These are phyloP conservation scores for Lepidochrysops patricia DNA, from an alignment of 2,888 invertebrate genomes.

Conservation along the genomic window DNA sequence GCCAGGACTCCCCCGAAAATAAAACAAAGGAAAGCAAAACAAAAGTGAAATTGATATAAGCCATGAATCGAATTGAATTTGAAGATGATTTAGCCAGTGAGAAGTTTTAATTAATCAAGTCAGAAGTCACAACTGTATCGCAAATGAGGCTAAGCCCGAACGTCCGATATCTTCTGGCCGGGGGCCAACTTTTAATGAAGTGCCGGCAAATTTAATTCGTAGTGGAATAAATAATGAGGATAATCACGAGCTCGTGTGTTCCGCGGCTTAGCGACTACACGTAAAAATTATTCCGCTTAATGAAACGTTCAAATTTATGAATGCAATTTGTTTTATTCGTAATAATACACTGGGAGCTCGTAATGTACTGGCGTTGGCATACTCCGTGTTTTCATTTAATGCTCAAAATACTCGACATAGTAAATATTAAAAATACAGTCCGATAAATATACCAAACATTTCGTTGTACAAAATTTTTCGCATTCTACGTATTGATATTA, in stretches of 20 bases:
- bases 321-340: slow-evolving; percentile 1
- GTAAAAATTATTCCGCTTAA: slow-evolving; percentile 10
- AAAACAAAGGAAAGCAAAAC: not conserved
- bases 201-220: slow-evolving; percentile 30
- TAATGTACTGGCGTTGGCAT: not conserved
- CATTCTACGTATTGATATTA: no score
- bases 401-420: not conserved
- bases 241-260: slow-evolving; percentile 32
- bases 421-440: no score
- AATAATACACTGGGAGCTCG: not conserved
- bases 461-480: no score
- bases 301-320: slow-evolving; percentile 7
- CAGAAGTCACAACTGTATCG: slow-evolving; percentile 29
- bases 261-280: not conserved
- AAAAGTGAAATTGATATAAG: not conserved
- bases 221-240: slow-evolving; percentile 46
- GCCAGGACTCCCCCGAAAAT: not conserved
- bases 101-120: slow-evolving; percentile 34
- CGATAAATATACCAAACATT: no score
- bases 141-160: slow-evolving; percentile 26
- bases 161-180: slow-evolving; percentile 29
- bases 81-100: slow-evolving; percentile 24
- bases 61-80: slow-evolving; percentile 5
- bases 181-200: slow-evolving; percentile 31
- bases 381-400: not conserved